Base-by-base conservation (phyloP, 2,113 vertebrate genomes). In the Chloropsis hardwickii region DNA sequence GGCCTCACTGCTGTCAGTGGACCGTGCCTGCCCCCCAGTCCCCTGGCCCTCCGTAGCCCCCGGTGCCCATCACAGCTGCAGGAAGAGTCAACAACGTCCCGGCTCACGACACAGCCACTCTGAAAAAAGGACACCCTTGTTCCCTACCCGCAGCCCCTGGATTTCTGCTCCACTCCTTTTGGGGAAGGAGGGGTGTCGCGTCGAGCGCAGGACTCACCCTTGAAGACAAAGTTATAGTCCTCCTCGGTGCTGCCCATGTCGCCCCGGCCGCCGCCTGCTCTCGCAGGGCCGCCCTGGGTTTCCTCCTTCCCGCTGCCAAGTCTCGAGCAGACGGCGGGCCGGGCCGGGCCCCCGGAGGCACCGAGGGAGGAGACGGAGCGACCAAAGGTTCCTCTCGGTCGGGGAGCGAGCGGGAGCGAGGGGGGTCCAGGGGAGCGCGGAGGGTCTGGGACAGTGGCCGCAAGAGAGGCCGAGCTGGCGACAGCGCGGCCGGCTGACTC, bases 221-320 rank as follows among this genome's bases (percentile, higher is more conserved):
- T 99, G 95, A 99, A 99, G 94, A 99, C 99, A 87, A 99, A 99
- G 98, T 99, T 99, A 94, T 99, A 99, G 82, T 99, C 98, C 27
- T 98, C 98, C 70, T 99, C 39, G n/a, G 82, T 47, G 96, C 97
- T 92, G 83, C 98, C 98, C 99, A 99, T 99, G 88, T 87, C 95
- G 51, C 76, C 40, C 47, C 11, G 13, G 53, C 81, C 37, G 71
- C 57, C 65, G 20, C 42, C 51, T 11, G 65, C 67, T 37, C 39
- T 31, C 2, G 40, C 78, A 40, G 44, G 42, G 77, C 61, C 35
- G 29, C 64, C 21, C 53, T 8, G 6, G 19, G 51, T 61, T 94
- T 92, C 92, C 93, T 96, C 61, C 79, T 94, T 82, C 35, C 72
- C 92, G 17, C 51, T 27, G 80, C 93, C 23, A 14, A 91, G 39